phyloP scores from a whole-genome alignment of 2,797 vertebrate species.

The Lagodon rhomboides region DNA sequence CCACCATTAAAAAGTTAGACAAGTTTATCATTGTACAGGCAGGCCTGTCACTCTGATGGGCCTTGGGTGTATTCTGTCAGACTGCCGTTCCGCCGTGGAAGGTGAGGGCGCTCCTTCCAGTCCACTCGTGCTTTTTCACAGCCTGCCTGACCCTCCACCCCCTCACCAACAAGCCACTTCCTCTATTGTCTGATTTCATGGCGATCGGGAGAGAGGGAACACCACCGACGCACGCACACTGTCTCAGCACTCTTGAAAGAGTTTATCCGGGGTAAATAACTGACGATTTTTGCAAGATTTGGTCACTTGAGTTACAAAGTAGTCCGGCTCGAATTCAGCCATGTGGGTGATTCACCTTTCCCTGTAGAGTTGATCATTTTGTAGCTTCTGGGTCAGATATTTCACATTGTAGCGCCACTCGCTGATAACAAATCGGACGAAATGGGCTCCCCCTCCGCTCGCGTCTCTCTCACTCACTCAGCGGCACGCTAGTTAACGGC shows the following conservation, averaged over 20 bases:
- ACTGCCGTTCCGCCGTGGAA: constrained; percentile 74
- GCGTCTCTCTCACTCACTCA: constrained; percentile 60
- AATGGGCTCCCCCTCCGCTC: constrained; percentile 75
- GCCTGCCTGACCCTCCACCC: constrained; percentile 81
- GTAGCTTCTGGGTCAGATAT: constrained; percentile 67
- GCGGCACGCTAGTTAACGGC: constrained; percentile 75
- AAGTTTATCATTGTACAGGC: background rate
- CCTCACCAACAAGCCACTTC: constrained; percentile 84
- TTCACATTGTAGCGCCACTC: constrained; percentile 79
- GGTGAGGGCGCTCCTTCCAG: constrained; percentile 84
- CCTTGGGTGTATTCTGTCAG: background rate
- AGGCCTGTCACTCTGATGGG: background rate
- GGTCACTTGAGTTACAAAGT: constrained; percentile 29
- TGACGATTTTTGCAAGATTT: constrained; percentile 51
- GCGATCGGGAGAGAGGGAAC: constrained; percentile 88
- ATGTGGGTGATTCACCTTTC: constrained; percentile 22
- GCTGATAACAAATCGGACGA: constrained; percentile 81
- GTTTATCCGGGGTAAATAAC: constrained; percentile 83
- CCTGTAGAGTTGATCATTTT: constrained; percentile 16
- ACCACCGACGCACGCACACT: constrained; percentile 82
- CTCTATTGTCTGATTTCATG: constrained; percentile 88
- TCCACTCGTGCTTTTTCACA: constrained; percentile 67
- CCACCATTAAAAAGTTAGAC: background rate
- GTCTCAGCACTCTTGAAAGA: constrained; percentile 81
- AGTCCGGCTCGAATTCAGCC: constrained; percentile 7